Evolutionary conservation across 2,888 invertebrate species (phyloP), one percentile per base, ranked within the genome.

Genomic region (Strigamia crassipes): DNA sequence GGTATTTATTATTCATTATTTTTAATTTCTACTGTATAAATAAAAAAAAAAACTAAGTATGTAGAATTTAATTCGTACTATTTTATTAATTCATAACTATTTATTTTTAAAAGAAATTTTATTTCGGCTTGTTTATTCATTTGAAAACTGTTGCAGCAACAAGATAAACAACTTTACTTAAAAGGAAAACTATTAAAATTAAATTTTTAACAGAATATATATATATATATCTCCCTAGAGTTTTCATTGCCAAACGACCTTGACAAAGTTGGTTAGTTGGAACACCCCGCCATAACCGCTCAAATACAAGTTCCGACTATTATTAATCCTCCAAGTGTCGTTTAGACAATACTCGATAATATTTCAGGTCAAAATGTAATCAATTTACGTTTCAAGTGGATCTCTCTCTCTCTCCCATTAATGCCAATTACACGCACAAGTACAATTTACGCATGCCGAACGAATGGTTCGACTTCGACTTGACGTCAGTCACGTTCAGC

Each of bases 361-460:
- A 73, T 73, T 73, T 73, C 13, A 31, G 73, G 73, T 73, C 73
- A 73, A 73, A 73, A 73, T 73, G 73, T 73, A 73, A 73, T 73
- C 73, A 73, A 73, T 73, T 31, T 31, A 73, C 31, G 73, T 31
- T 73, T 66, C 31, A 73, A 73, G 73, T 73, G 73, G 73, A 73
- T 73, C 73, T 73, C 31, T 73, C 31, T n/a, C n/a, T 73, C 73
- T 73, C 31, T 73, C 31, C 13, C 73, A 73, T 73, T 31, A 73
- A 73, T 27, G 31, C 27, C 73, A 73, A 73, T 61, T 61, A 61
- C 61, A 61, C 46, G 46, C 46, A n/a, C 15, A 46, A 13, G 23
- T 23, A 61, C 21, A 61, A 61, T 73, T 73, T 73, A 31, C 31
- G 73, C 31, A 73, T n/a, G 23, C 13, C 73, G 13, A 27, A 31